A percentile compares a stretch with the other conserved stretches of the same genome.
Conservation (phyloP, 2,888 invertebrate species). For the Glaucopsyche alexis region DNA sequence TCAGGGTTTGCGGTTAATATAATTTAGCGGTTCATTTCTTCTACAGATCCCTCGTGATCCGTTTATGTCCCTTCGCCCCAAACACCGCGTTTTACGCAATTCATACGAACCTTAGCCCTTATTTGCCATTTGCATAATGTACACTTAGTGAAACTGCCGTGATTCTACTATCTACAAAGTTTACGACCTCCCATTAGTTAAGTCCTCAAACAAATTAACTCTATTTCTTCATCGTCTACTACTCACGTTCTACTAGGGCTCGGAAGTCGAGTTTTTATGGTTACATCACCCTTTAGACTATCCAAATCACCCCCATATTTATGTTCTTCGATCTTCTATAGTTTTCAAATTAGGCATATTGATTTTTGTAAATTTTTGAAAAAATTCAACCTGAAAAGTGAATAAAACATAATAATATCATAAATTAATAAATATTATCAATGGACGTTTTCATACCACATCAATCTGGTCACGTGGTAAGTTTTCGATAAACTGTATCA, state of each 20-base stretch:
- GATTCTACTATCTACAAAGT: neutral
- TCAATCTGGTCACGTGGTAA: too few species aligned
- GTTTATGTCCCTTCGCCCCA: constrained; percentile 8
- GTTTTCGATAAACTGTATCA: too few species aligned
- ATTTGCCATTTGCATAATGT: constrained; percentile 6
- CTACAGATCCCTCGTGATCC: neutral
- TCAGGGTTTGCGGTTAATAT: neutral
- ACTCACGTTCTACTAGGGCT: neutral
- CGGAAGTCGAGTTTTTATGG: too few species aligned
- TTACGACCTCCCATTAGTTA: neutral
- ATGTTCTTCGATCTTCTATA: too few species aligned
- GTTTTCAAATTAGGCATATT: too few species aligned
- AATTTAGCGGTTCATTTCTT: constrained; percentile 15
- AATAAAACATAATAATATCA: too few species aligned
- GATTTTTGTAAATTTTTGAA: too few species aligned
- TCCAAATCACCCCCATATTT: too few species aligned
- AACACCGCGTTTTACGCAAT: neutral
- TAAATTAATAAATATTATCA: too few species aligned
- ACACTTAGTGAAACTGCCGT: neutral
- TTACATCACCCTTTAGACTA: too few species aligned
- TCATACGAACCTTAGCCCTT: neutral
- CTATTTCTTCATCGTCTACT: neutral
- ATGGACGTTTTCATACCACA: too few species aligned
- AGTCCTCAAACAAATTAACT: constrained; percentile 4
- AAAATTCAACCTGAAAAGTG: too few species aligned